Base-by-base conservation (phyloP, 2,888 invertebrate genomes). In the Xestia sexstrigata region DNA sequence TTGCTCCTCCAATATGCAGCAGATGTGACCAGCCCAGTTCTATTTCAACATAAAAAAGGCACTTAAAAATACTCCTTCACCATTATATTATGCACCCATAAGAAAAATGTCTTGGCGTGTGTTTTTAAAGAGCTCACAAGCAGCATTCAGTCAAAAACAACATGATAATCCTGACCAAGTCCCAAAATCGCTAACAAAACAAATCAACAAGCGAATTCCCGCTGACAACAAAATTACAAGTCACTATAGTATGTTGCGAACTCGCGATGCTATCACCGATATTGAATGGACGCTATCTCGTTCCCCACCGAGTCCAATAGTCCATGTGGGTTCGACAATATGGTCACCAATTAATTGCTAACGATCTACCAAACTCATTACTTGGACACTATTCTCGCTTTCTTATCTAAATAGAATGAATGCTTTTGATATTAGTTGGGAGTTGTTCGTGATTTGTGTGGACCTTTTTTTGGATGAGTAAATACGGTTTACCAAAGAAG, bases 321-420 rank as follows among this genome's bases (percentile, higher is more conserved):
- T 81, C 77, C 79, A 82, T 78, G 76, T 86, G 78, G 78, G 69
- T 73, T 76, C 80, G 86, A 89, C 89, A 88, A 90, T n/a, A n/a
- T 89, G 79, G 86, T 73, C 82, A 72, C 89, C 91, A 91, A 91
- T 92, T 91, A 91, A 91, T 90, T 89, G 90, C 87, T 88, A 89
- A 90, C 91, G 89, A 90, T 84, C 85, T 73, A 76, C 72, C 65
- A 74, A 84, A 83, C 86, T 91, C 90, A 88, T 91, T 91, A 89
- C 81, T 86, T 62, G 81, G 74, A 88, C 80, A 87, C 78, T 85
- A 89, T 82, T 87, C 82, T 89, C 79, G 71, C 76, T 82, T 81
- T 83, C 84, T 86, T 83, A 78, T 84, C 85, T 81, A 83, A 84
- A 84, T 82, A 76, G 65, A 66, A 60, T 39, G 45, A 60, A 71